Base-by-base conservation (phyloP, 1,140 invertebrate genomes). In the Heterodera schachtii region DNA sequence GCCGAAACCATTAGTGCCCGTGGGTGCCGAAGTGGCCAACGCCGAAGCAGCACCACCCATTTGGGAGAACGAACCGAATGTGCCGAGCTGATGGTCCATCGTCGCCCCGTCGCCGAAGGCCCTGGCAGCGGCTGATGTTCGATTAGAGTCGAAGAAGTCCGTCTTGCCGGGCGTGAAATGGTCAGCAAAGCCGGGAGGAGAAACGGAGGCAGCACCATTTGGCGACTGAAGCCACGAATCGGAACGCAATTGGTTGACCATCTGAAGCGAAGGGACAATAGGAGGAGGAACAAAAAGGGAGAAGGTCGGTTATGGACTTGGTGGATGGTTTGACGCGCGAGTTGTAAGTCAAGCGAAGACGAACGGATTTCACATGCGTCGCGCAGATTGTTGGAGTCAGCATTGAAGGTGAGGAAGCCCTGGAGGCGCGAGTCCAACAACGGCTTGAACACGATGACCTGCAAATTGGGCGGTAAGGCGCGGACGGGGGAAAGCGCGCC, bases 341-440 rank as follows among this genome's bases (percentile, higher is more conserved):
- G 82, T 31, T 73, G 44, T 1, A 80, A 52, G 64, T 89, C 79
- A 5, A 84, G 66, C 8, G 78, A 52, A 16, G 67, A 67, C 3
- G 78, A 47, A 44, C 85, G 86, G 47, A 87, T 82, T 69, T 87
- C 86, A 52, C 87, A 86, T 2, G 86, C 80, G 0, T 75, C 83
- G 46, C 75, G 71, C 43, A 84, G 84, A 13, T 88, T 90, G 79
- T 92, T 93, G 47, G 94, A 92, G 87, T 98, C 95, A 1, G 95
- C 94, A 82, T 94, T 94, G 87, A 94, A 95, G 87, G 92, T 94
- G 85, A 96, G 92, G 83, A 97, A 91, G 9, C 93, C 91, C 88
- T 97, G 94, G 47, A 98, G 91, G 90, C 96, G 95, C 1, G 93
- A 93, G 88, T 98, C 96, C 75, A 99, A 92, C 1, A 97, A 91